Evolutionary conservation across 2,888 invertebrate species (phyloP), one percentile per base, ranked within the genome.

Genomic region (Melanophora roralis): DNA sequence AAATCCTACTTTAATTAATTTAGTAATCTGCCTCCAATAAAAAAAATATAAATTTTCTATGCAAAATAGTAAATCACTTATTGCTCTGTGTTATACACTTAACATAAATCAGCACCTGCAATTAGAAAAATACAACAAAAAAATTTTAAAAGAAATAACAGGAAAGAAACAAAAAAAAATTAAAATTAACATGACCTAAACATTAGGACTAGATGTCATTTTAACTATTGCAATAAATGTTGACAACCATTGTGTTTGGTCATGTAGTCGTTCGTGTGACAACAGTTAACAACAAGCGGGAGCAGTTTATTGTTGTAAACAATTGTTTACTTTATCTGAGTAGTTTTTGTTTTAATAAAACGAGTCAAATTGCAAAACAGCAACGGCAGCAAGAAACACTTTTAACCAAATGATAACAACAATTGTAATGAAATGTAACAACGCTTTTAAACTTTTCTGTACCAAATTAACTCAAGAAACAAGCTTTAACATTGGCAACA

Each of bases 381-480:
- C 57, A 62, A 32, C 45, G 21, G 40, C 49, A 21, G 47, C 59
- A 68, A 43, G 36, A 69, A 71, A 71, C 72, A 72, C 53, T 64
- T 72, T 53, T 53, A 16, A 36, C 57, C 27, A 77, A 64, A 60
- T 64, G 49, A 40, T 71, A 65, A 36, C 79, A 57, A 62, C 76
- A 69, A 71, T 59, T 60, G 57, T 67, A 81, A 77, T 73, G 65
- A 81, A 77, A 73, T 71, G 81, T 69, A 78, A 74, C 77, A 81
- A 74, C 78, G 65, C 73, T 78, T 81, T 71, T 78, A 65, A 67
- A 73, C 67, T 72, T 53, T 57, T 21, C 4, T 36, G 45, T 43
- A 21, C 59, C 59, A 65, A 40, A 27, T 27, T 27, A 6, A 27
- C 27, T 27, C 27, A 27, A 27, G 27, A 27, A 27, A 27, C 3